These are phyloP conservation scores for Piprites chloris DNA, from an alignment of 2,113 vertebrate genomes.

Conservation along the genomic window DNA sequence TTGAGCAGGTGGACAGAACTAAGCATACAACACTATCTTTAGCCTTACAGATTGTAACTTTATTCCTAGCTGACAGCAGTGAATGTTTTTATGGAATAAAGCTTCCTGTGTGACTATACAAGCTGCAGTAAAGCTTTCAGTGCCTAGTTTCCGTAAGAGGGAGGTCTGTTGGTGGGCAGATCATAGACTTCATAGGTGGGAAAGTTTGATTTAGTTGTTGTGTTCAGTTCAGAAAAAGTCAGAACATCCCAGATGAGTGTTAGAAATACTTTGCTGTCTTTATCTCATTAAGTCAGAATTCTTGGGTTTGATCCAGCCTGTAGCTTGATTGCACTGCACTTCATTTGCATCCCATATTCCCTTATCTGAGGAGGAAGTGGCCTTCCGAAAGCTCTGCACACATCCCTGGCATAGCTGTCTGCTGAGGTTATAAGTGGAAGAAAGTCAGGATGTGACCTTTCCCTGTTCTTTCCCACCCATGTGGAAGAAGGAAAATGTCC, in stretches of 20 bases:
- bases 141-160: background rate
- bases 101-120: background rate
- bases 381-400: background rate
- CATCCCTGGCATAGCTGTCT: background rate
- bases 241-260: background rate
- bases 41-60: background rate
- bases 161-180: background rate
- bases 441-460: background rate
- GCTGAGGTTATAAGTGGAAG: background rate
- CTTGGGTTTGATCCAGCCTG: background rate
- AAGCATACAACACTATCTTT: background rate
- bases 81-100: background rate
- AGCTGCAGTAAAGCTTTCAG: background rate
- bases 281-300: background rate
- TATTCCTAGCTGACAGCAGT: background rate
- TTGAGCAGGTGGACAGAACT: background rate
- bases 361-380: background rate
- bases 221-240: background rate
- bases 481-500: background rate
- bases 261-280: background rate
- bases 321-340: background rate
- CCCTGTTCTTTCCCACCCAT: background rate
- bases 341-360: background rate
- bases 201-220: background rate
- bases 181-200: accelerated